phyloP scores from a whole-genome alignment of 2,888 invertebrate genomes.

The Phytoseiulus persimilis region DNA sequence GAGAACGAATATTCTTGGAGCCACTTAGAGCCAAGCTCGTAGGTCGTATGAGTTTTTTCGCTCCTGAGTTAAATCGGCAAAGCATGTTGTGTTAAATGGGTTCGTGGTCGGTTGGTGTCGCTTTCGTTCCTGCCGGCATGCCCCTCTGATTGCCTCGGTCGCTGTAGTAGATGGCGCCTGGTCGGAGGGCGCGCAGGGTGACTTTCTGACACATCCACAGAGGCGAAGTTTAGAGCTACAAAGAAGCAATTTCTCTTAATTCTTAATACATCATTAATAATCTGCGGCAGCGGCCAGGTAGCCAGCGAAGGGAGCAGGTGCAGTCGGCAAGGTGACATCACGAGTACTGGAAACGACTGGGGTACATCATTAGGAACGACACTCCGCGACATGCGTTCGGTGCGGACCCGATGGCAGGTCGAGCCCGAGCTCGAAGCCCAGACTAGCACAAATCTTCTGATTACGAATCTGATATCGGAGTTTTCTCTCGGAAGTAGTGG shows the following conservation, averaged over 20 bases:
- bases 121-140: neutral
- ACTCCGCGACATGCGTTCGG: neutral
- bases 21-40: neutral
- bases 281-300: neutral
- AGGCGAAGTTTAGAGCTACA: neutral
- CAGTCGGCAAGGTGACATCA: neutral
- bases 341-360: neutral
- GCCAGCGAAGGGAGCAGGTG: neutral
- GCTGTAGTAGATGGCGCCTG: neutral
- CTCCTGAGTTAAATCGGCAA: neutral
- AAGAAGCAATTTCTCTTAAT: neutral
- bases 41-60: neutral
- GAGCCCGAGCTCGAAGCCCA: too few species aligned
- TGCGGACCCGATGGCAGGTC: neutral
- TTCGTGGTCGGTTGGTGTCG: neutral
- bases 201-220: neutral
- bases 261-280: constrained; percentile 5
- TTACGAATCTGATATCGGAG: too few species aligned
- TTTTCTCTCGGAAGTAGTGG: too few species aligned
- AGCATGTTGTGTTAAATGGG: constrained; percentile 5
- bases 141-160: neutral
- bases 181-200: neutral
- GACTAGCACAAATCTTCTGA: too few species aligned
- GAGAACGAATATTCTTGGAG: neutral
- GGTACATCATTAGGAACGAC: neutral